Evolutionary conservation across 2,797 vertebrate genomes (phyloP).

Genomic region (Poecile montanus): DNA sequence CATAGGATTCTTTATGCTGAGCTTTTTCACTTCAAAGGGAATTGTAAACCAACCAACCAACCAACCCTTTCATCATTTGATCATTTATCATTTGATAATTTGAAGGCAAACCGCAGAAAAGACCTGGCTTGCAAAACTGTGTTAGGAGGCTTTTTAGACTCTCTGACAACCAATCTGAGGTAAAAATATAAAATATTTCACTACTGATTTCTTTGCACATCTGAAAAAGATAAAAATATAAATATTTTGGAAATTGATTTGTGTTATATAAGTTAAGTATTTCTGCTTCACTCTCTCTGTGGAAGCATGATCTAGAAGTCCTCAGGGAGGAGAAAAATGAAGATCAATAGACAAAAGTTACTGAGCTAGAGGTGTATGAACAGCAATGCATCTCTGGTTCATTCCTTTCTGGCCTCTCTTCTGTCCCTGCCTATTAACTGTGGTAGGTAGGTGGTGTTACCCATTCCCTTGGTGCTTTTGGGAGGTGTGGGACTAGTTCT

Average conservation of each 20-base stretch:
- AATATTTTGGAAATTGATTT: background rate
- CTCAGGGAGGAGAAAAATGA: background rate
- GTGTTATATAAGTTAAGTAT: background rate
- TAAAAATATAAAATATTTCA: background rate
- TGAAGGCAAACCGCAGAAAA: conserved; percentile 6
- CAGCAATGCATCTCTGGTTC: background rate
- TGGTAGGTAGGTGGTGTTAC: background rate
- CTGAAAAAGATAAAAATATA: background rate
- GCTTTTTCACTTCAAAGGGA: conserved; percentile 25
- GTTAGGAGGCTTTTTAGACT: background rate
- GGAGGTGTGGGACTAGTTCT: background rate
- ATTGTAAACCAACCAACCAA: background rate
- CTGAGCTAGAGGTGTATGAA: background rate
- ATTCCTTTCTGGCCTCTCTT: background rate
- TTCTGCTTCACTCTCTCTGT: background rate
- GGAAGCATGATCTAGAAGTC: background rate
- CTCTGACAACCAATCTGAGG: background rate
- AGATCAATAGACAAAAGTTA: background rate
- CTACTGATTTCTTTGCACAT: background rate
- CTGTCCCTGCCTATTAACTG: background rate
- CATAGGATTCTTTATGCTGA: background rate
- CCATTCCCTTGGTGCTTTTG: background rate
- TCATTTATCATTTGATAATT: conserved; percentile 29
- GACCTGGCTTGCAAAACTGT: background rate
- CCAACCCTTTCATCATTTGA: background rate